Percentiles rank a stretch among this genome's conserved stretches.
phyloP scores from a whole-genome alignment of 1,140 invertebrate species.

The Triops cancriformis region DNA sequence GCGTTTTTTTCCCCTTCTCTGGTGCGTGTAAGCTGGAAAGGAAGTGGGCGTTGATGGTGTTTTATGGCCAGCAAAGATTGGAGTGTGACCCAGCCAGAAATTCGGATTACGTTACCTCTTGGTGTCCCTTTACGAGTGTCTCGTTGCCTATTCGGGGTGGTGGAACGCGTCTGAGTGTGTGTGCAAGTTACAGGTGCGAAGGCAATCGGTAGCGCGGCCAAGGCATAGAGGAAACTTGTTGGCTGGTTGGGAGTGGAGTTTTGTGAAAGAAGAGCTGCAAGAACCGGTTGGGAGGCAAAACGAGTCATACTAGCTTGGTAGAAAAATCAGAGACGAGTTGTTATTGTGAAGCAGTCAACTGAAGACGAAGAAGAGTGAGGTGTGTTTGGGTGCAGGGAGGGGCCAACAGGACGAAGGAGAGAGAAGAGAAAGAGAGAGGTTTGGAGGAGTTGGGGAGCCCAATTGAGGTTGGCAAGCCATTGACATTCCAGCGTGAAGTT shows the following conservation, averaged over 20 bases:
- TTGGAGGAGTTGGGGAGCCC: background rate
- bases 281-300: background rate
- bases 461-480: background rate
- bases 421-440: background rate
- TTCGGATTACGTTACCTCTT: no score
- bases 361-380: background rate
- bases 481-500: constrained; percentile 8
- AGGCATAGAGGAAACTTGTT: background rate
- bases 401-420: no score
- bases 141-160: background rate
- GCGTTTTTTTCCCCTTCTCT: background rate
- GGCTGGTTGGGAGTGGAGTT: background rate
- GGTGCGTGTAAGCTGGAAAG: background rate
- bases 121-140: background rate
- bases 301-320: background rate
- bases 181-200: constrained; percentile 1
- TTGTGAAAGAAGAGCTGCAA: background rate
- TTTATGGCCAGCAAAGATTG: no score
- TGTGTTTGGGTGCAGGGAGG: no score
- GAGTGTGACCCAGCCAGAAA: no score
- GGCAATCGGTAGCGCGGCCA: background rate
- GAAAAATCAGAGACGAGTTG: background rate
- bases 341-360: background rate
- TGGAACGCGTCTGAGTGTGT: background rate
- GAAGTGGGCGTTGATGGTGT: no score